Evolutionary conservation across 2,888 invertebrate genomes (phyloP).

Genomic region (Lissonota sp.): DNA sequence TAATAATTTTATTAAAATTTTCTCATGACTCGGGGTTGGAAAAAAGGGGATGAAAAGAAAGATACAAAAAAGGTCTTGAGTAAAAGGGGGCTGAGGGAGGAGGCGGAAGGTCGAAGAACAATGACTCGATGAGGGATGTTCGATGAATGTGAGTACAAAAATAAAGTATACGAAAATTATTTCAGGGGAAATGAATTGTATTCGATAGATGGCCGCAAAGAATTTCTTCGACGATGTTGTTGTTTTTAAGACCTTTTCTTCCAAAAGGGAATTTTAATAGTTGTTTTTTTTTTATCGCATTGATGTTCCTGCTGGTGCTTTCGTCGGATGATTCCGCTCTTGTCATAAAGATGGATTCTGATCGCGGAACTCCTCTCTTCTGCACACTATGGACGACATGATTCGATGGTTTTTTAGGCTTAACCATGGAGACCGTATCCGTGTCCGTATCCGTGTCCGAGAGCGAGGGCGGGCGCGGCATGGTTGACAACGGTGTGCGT

Average conservation of each 20-base stretch:
- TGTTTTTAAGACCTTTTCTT: constrained; percentile 50
- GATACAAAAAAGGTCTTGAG: constrained; percentile 38
- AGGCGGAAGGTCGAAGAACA: background rate
- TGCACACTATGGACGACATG: constrained; percentile 26
- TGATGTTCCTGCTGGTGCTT: constrained; percentile 43
- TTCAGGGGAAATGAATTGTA: constrained; percentile 62
- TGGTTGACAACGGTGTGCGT: constrained; percentile 77
- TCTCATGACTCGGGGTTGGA: constrained; percentile 66
- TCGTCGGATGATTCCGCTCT: constrained; percentile 27
- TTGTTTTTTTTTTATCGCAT: constrained; percentile 61
- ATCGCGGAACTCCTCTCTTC: constrained; percentile 45
- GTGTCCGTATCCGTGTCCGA: constrained; percentile 60
- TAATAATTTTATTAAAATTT: constrained; percentile 77
- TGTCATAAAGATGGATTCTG: constrained; percentile 50
- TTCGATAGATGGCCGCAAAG: constrained; percentile 60
- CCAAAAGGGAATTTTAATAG: constrained; percentile 66
- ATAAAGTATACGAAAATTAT: constrained; percentile 40
- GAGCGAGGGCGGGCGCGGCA: constrained; percentile 68
- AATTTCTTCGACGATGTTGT: constrained; percentile 49
- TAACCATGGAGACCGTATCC: constrained; percentile 61
- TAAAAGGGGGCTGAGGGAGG: constrained; percentile 28
- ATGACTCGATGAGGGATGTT: constrained; percentile 60
- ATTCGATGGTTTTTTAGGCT: constrained; percentile 37
- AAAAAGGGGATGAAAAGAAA: constrained; percentile 65
- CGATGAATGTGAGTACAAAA: constrained; percentile 51